A percentile compares a stretch with the other conserved stretches of the same genome.
Evolutionary conservation across 2,888 invertebrate species (phyloP).

Genomic region (Crossocerus cetratus): DNA sequence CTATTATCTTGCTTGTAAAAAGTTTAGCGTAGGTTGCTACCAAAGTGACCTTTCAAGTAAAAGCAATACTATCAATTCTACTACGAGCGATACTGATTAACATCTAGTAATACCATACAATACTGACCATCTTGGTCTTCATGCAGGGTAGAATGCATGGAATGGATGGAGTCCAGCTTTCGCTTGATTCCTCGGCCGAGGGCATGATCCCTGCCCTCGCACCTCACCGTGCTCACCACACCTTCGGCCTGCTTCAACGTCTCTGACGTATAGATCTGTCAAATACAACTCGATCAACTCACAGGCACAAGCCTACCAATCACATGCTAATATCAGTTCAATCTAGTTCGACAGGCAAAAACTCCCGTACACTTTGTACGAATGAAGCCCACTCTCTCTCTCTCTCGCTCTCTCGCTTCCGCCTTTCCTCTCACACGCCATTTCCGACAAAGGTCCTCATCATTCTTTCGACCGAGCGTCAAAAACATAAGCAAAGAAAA

Average conservation of each 20-base stretch:
- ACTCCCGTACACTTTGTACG: slow-evolving; percentile 7
- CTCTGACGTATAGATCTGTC: slow-evolving; percentile 76
- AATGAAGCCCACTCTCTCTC: slow-evolving; percentile 13
- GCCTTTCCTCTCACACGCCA: neutral
- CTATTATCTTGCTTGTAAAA: no score
- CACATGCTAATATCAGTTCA: slow-evolving; percentile 67
- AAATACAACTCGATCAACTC: slow-evolving; percentile 77
- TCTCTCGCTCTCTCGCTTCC: slow-evolving; percentile 3
- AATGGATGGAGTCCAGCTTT: slow-evolving; percentile 77
- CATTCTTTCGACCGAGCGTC: slow-evolving; percentile 44
- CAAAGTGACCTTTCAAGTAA: slow-evolving; percentile 29
- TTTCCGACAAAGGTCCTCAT: slow-evolving; percentile 25
- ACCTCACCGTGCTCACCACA: slow-evolving; percentile 76
- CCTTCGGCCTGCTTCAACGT: slow-evolving; percentile 76
- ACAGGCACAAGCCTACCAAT: slow-evolving; percentile 73
- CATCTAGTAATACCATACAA: slow-evolving; percentile 70
- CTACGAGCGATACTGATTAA: no score
- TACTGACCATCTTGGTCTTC: slow-evolving; percentile 78
- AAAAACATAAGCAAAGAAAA: slow-evolving; percentile 22
- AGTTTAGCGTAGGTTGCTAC: slow-evolving; percentile 30
- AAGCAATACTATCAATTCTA: slow-evolving; percentile 28
- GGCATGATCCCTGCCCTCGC: slow-evolving; percentile 73
- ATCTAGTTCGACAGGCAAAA: slow-evolving; percentile 37
- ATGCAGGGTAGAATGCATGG: slow-evolving; percentile 77
- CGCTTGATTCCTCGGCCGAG: slow-evolving; percentile 76